Evolutionary conservation across 2,113 vertebrate species (phyloP).

Genomic region (Chiloscyllium plagiosum): DNA sequence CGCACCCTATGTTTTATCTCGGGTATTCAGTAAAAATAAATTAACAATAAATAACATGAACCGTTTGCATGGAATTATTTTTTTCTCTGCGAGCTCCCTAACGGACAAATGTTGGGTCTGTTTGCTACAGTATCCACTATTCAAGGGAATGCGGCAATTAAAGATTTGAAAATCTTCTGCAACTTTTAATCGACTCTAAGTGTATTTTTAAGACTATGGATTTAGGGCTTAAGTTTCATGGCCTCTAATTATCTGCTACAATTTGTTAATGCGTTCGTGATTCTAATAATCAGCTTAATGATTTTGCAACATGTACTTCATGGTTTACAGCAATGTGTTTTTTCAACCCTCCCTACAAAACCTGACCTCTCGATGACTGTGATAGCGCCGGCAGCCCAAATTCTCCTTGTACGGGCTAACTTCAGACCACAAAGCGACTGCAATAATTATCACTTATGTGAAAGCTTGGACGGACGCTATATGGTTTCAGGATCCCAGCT

Average conservation of each 20-base stretch:
- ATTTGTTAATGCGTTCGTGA: not conserved
- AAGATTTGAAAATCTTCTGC: not conserved
- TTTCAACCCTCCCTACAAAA: not conserved
- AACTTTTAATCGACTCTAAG: not conserved
- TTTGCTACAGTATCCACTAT: not conserved
- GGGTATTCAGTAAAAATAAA: not conserved
- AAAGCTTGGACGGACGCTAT: not conserved
- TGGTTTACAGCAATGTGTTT: not conserved
- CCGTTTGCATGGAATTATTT: not conserved
- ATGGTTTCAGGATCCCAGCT: slow-evolving; percentile 16
- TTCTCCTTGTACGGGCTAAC: slow-evolving; percentile 33
- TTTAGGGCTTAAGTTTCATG: not conserved
- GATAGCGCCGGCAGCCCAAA: not conserved
- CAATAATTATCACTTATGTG: slow-evolving; percentile 8
- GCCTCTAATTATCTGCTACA: not conserved
- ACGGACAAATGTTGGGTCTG: not conserved
- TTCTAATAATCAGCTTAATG: not conserved
- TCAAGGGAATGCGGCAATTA: not conserved
- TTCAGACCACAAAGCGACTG: not conserved
- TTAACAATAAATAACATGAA: not conserved
- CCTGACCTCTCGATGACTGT: slow-evolving; percentile 7
- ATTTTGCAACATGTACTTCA: not conserved
- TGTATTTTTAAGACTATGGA: not conserved
- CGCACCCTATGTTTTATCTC: not conserved
- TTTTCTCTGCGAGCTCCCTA: not conserved